phyloP scores from a whole-genome alignment of 2,888 invertebrate genomes.

The Pristionchus maxplancki region DNA sequence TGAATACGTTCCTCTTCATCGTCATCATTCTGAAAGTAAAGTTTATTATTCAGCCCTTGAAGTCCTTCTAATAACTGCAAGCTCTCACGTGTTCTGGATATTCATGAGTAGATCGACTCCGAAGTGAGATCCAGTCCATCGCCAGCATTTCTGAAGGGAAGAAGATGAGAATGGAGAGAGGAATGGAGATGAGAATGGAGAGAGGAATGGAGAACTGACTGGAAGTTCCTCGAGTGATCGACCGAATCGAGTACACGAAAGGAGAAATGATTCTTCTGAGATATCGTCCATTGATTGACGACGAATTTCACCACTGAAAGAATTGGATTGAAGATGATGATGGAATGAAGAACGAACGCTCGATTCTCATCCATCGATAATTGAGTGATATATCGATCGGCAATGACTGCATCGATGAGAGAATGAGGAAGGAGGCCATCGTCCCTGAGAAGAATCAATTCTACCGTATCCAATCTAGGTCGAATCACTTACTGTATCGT shows the following conservation, averaged over 20 bases:
- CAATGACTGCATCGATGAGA: slow-evolving; percentile 32
- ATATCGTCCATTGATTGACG: not conserved
- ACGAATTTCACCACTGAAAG: not conserved
- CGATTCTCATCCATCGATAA: slow-evolving; percentile 14
- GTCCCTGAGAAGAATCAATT: not conserved
- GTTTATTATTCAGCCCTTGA: not conserved
- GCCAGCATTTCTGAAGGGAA: slow-evolving; percentile 66
- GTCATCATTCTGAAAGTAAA: slow-evolving; percentile 55
- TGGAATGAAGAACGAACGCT: not conserved
- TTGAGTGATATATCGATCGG: slow-evolving; percentile 9
- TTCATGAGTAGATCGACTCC: slow-evolving; percentile 69
- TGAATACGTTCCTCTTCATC: slow-evolving; percentile 62
- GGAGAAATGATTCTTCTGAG: slow-evolving; percentile 30
- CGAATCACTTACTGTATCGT: slow-evolving; percentile 1
- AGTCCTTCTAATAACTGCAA: not conserved
- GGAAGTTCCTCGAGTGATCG: slow-evolving; percentile 2
- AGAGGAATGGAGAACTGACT: not conserved
- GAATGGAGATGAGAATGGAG: not conserved
- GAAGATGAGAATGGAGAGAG: not conserved
- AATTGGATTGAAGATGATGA: not conserved
- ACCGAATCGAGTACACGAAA: slow-evolving; percentile 39
- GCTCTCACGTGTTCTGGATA: slow-evolving; percentile 11
- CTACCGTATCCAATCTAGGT: not conserved
- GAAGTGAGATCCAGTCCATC: slow-evolving; percentile 70
- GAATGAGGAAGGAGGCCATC: slow-evolving; percentile 40